Percentiles rank a stretch among this genome's conserved stretches.
These are phyloP conservation scores for Picus viridis DNA, from an alignment of 2,797 vertebrate genomes.

Conservation along the genomic window DNA sequence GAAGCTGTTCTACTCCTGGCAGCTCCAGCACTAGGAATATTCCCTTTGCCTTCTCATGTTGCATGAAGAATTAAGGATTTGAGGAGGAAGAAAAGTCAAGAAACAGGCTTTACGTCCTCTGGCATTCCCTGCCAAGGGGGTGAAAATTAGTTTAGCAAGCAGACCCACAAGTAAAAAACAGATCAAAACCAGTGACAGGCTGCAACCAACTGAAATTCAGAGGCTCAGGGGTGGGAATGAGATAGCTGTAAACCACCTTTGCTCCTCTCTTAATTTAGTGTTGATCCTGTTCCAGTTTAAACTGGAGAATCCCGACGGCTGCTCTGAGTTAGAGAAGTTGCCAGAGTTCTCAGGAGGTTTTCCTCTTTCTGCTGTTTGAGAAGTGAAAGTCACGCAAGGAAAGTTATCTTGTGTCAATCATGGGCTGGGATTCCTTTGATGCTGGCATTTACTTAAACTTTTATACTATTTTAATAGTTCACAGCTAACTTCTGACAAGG, in stretches of 20 bases:
- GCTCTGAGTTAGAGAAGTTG: conserved; percentile 25
- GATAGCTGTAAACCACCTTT: conserved; percentile 26
- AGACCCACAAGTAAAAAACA: background rate
- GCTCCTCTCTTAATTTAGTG: conserved; percentile 26
- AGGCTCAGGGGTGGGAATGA: background rate
- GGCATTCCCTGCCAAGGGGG: background rate
- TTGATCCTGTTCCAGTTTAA: conserved; percentile 18
- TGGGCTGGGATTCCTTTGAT: conserved; percentile 22
- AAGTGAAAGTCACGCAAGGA: conserved; percentile 12
- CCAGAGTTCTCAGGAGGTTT: conserved; percentile 30
- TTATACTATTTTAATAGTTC: conserved; percentile 46
- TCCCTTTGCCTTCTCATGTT: fast-evolving
- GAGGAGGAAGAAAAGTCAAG: background rate
- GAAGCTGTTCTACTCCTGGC: background rate
- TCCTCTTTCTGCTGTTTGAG: conserved; percentile 16
- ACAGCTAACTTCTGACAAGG: conserved; percentile 19
- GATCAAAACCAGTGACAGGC: background rate
- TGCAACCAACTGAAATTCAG: background rate
- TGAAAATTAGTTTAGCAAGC: conserved; percentile 6
- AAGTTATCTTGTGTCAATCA: conserved; percentile 34
- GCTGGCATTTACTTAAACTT: conserved; percentile 37
- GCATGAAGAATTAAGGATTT: background rate
- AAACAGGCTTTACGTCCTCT: background rate
- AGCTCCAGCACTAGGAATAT: background rate
- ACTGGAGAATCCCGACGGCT: conserved; percentile 24